These are phyloP conservation scores for Nestor notabilis DNA, from an alignment of 2,113 vertebrate species.

Conservation along the genomic window DNA sequence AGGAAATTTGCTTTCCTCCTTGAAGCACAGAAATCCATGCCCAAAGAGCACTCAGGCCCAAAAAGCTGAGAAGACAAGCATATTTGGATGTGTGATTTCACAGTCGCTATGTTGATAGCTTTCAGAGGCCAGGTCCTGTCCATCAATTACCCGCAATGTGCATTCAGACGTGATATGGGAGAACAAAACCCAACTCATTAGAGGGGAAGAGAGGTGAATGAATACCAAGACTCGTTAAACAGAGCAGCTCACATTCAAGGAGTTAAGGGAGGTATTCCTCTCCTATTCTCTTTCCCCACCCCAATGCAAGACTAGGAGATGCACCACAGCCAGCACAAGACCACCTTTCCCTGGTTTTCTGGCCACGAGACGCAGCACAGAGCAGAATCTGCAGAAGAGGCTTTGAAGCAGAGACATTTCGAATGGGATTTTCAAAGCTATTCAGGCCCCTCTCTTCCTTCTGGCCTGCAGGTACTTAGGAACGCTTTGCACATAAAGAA, in stretches of 20 bases:
- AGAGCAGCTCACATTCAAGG: neutral
- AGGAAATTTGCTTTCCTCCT: slow-evolving; percentile 60
- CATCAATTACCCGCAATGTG: slow-evolving; percentile 57
- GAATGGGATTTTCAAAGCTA: slow-evolving; percentile 15
- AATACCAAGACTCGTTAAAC: slow-evolving; percentile 33
- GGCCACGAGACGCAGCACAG: neutral
- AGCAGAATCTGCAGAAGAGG: neutral
- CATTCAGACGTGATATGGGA: slow-evolving; percentile 45
- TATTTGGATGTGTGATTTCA: slow-evolving; percentile 69
- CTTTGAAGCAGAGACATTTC: neutral
- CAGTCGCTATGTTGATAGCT: slow-evolving; percentile 43
- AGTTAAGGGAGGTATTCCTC: neutral
- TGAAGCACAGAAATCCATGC: neutral
- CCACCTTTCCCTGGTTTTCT: neutral
- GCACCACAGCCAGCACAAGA: neutral
- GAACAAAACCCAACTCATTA: slow-evolving; percentile 51
- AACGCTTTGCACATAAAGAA: slow-evolving; percentile 31
- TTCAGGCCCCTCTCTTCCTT: slow-evolving; percentile 16
- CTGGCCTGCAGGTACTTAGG: slow-evolving; percentile 45
- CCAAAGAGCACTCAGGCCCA: neutral
- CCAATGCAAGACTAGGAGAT: neutral
- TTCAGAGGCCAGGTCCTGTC: slow-evolving; percentile 55
- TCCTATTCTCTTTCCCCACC: neutral
- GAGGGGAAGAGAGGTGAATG: slow-evolving; percentile 42
- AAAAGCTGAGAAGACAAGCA: slow-evolving; percentile 54